Evolutionary conservation across 2,113 vertebrate genomes (phyloP).

Genomic region (Phodopus roborovskii): DNA sequence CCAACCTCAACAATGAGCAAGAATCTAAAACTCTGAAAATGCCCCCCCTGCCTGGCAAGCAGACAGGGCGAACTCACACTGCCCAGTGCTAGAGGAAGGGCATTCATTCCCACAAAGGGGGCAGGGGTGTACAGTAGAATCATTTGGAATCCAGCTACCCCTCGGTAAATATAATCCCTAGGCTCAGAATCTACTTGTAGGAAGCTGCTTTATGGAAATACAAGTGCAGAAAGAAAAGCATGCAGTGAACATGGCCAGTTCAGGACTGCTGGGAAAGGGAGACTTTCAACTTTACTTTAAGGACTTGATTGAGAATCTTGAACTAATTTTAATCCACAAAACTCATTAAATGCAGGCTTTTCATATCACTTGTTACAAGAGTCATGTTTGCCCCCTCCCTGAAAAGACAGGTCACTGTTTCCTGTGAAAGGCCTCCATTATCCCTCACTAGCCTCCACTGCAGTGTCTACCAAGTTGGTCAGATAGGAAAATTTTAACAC

Average conservation of each 20-base stretch:
- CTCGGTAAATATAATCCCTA: background rate
- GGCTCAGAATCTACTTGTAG: background rate
- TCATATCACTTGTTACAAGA: background rate
- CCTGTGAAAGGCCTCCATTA: background rate
- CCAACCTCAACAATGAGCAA: background rate
- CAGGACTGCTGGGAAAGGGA: background rate
- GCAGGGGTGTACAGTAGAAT: background rate
- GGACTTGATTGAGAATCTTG: background rate
- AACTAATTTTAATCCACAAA: constrained; percentile 14
- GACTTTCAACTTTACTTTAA: background rate
- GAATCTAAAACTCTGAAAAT: background rate
- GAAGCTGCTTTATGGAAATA: background rate
- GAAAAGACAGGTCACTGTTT: background rate
- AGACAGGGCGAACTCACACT: background rate
- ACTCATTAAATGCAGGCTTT: background rate
- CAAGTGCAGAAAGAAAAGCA: background rate
- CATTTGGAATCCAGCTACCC: background rate
- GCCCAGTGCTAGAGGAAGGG: background rate
- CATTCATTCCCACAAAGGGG: background rate
- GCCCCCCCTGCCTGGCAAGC: background rate
- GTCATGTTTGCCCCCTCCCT: background rate
- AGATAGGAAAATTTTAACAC: background rate
- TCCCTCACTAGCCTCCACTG: background rate
- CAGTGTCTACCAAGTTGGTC: background rate
- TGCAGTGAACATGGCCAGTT: background rate